A percentile compares a stretch with the other conserved stretches of the same genome.
Evolutionary conservation across 2,797 vertebrate genomes (phyloP).

Genomic region (Platalea minor): DNA sequence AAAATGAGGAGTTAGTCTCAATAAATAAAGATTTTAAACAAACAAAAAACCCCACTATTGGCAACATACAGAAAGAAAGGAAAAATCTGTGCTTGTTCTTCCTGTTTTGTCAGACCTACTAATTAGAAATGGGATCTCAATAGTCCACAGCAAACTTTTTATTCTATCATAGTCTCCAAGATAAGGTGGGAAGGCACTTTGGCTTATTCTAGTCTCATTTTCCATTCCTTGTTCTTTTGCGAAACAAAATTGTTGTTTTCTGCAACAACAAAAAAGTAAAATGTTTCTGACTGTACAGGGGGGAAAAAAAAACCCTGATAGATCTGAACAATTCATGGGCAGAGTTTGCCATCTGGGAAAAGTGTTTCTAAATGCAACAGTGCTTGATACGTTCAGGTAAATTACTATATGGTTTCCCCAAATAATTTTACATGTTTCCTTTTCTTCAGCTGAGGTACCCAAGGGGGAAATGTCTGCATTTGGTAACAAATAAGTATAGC

Average conservation of each 20-base stretch:
- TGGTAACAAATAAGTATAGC: background rate
- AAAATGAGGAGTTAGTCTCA: background rate
- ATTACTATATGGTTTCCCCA: background rate
- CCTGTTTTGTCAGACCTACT: background rate
- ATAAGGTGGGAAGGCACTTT: background rate
- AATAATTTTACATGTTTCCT: background rate
- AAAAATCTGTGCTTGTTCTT: background rate
- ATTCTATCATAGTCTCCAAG: background rate
- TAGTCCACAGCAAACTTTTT: background rate
- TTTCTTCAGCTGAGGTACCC: background rate
- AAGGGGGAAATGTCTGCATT: background rate
- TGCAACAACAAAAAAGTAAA: background rate
- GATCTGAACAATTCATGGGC: background rate
- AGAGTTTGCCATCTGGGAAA: background rate
- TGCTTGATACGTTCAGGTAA: background rate
- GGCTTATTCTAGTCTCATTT: background rate
- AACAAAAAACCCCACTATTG: accelerated
- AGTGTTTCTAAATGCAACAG: background rate
- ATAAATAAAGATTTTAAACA: background rate
- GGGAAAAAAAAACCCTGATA: background rate
- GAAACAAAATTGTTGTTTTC: background rate
- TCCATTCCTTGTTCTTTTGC: background rate
- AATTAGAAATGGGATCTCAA: background rate
- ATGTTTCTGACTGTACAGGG: background rate
- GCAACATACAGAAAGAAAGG: background rate